phyloP scores from a whole-genome alignment of 2,888 invertebrate genomes.

The Crocallis elinguaria region DNA sequence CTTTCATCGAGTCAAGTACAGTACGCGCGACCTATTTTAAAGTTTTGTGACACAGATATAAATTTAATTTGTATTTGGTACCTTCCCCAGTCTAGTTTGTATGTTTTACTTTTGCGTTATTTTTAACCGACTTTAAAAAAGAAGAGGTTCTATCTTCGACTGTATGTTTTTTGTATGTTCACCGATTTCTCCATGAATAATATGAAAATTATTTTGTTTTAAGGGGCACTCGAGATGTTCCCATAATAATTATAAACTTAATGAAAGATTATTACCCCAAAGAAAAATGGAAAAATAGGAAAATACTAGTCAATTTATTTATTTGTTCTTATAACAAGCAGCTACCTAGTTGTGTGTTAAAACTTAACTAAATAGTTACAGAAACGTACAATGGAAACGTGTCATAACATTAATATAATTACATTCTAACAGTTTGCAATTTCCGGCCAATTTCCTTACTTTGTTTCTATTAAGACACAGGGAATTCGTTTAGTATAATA shows the following conservation, averaged over 20 bases:
- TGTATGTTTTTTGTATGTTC: no score
- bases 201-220: no score
- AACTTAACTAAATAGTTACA: background rate
- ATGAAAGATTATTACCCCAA: no score
- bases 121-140: background rate
- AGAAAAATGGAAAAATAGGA: no score
- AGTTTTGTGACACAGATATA: constrained; percentile 38
- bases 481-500: background rate
- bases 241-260: no score
- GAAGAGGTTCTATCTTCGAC: background rate
- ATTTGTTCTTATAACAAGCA: no score
- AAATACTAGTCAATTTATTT: no score
- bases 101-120: background rate
- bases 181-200: no score
- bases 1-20: constrained; percentile 18
- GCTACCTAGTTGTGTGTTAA: background rate
- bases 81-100: constrained; percentile 3
- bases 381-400: constrained; percentile 8
- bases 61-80: constrained; percentile 34
- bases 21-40: constrained; percentile 44
- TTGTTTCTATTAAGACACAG: constrained; percentile 16
- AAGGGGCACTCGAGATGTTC: no score
- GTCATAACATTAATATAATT: constrained; percentile 19
- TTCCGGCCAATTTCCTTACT: constrained; percentile 30
- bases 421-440: constrained; percentile 30